Conservation (phyloP, 92 coral and sea anemone genomes). For the Meandrina meandrites region DNA sequence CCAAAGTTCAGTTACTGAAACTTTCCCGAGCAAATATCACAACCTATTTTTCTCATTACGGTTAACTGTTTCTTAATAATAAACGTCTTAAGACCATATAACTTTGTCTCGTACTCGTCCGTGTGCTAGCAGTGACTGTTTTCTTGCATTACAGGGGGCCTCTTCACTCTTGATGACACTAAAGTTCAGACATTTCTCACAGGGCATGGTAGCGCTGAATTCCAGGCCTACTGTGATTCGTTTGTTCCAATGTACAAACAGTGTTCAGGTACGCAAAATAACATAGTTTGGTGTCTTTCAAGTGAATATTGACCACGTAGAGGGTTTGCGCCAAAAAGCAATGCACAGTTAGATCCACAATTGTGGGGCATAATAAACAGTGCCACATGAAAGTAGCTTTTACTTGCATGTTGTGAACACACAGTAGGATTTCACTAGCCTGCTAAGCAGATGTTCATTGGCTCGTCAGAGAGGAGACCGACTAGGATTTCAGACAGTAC, state of each 20-base stretch:
- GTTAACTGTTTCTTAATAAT: too few species aligned
- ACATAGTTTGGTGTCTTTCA: background rate
- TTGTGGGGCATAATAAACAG: background rate
- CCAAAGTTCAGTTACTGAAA: background rate
- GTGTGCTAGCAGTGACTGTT: background rate
- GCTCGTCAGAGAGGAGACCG: too few species aligned
- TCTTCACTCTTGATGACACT: constrained; percentile 78
- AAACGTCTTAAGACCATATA: background rate
- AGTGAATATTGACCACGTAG: background rate
- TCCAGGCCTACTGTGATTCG: constrained; percentile 85
- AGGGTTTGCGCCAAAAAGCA: background rate
- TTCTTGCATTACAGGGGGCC: constrained; percentile 58
- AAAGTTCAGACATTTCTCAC: constrained; percentile 84
- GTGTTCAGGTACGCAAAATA: constrained; percentile 34
- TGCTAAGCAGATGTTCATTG: too few species aligned
- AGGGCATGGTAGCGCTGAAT: constrained; percentile 93
- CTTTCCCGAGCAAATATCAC: background rate
- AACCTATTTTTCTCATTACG: background rate
- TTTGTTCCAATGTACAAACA: constrained; percentile 91
- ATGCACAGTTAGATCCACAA: background rate
- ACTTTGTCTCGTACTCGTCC: background rate
- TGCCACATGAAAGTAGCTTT: background rate
- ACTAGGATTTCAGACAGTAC: background rate
- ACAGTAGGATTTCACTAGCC: too few species aligned
- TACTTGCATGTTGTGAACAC: background rate